Percentiles rank a stretch among this genome's conserved stretches.
phyloP scores from a whole-genome alignment of 2,888 invertebrate species.

The Harpagoxenus sublaevis region DNA sequence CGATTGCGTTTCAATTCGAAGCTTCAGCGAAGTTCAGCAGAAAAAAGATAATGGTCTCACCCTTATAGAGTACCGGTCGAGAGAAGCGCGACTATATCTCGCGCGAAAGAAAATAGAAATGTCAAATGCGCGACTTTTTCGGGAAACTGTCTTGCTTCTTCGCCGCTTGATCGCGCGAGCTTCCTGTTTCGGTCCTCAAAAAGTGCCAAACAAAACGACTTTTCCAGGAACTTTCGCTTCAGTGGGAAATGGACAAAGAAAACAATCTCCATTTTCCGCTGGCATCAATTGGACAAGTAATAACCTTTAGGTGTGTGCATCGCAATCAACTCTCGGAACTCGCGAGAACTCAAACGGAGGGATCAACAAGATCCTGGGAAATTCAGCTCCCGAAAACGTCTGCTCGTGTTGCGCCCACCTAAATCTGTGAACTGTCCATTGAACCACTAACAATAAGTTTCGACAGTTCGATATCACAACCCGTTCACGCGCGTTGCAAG shows the following conservation, averaged over 20 bases:
- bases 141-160: neutral
- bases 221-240: neutral
- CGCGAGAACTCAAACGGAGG: neutral
- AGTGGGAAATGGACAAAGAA: neutral
- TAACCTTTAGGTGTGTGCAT: neutral
- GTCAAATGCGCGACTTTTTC: conserved; percentile 3
- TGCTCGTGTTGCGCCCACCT: neutral
- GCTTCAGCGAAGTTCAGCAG: neutral
- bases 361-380: conserved; percentile 1
- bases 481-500: neutral
- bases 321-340: neutral
- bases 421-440: neutral
- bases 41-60: neutral
- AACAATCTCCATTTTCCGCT: neutral
- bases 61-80: neutral
- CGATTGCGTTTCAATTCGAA: neutral
- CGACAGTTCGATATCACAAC: conserved; percentile 26
- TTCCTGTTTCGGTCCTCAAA: neutral
- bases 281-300: neutral
- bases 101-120: conserved; percentile 16
- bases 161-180: neutral
- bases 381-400: neutral
- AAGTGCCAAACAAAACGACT: neutral
- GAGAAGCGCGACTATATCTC: neutral
- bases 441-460: conserved; percentile 18